Percentiles rank a stretch among this genome's conserved stretches.
phyloP scores from a whole-genome alignment of 2,888 invertebrate genomes.

The Yponomeuta malinellus region DNA sequence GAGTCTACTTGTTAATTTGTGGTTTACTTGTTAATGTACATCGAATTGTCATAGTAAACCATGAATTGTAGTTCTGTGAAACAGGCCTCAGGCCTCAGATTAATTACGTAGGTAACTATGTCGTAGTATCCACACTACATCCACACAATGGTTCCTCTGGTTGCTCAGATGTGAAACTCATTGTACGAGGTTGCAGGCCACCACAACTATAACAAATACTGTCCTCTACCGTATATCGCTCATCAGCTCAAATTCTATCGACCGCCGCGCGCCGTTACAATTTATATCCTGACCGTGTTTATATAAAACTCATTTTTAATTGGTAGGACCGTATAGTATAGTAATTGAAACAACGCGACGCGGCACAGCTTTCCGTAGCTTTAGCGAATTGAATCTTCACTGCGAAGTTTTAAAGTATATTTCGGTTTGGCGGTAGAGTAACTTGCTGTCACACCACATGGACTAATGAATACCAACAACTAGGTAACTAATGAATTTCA shows the following conservation, averaged over 20 bases:
- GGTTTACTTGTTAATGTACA: no score
- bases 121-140: background rate
- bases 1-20: no score
- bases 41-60: no score
- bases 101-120: background rate
- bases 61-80: no score
- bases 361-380: constrained; percentile 38
- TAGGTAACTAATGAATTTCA: constrained; percentile 46
- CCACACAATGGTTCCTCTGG: background rate
- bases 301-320: constrained; percentile 46
- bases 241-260: constrained; percentile 55
- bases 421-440: constrained; percentile 35
- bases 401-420: constrained; percentile 36
- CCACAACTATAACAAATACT: background rate
- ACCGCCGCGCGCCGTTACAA: constrained; percentile 32
- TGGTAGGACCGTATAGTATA: constrained; percentile 38
- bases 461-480: constrained; percentile 48
- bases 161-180: background rate
- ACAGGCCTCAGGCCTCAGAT: background rate
- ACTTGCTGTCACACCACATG: constrained; percentile 34
- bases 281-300: constrained; percentile 42
- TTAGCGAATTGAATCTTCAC: constrained; percentile 48
- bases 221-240: constrained; percentile 36
- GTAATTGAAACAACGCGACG: constrained; percentile 41
- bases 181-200: background rate